Evolutionary conservation across 2,113 vertebrate genomes (phyloP).

Genomic region (Semicossyphus pulcher): DNA sequence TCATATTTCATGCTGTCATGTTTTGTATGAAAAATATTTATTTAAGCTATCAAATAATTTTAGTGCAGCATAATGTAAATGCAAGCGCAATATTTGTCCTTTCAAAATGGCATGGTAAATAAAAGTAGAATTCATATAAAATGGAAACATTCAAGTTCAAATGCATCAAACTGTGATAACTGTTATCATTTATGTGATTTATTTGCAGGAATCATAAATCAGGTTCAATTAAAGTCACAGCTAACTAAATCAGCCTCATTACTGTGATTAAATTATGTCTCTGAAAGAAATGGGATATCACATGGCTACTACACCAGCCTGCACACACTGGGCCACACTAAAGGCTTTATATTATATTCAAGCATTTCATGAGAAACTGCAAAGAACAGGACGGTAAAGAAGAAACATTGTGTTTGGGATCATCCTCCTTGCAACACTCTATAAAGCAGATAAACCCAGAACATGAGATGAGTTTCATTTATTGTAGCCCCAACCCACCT

Average conservation of each 20-base stretch:
- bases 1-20: no score
- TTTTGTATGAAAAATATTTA: no score
- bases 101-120: neutral
- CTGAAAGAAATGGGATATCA: no score
- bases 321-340: neutral
- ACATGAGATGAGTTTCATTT: constrained; percentile 42
- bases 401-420: neutral
- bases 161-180: no score
- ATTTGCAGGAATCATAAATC: no score
- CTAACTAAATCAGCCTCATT: neutral
- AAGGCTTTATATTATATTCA: neutral
- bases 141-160: neutral
- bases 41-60: no score
- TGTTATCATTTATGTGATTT: no score
- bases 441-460: no score
- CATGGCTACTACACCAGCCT: neutral
- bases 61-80: no score
- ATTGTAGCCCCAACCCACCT: constrained; percentile 2
- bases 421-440: neutral
- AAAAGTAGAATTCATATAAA: neutral
- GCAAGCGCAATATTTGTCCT: neutral
- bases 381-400: no score
- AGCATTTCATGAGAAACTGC: no score
- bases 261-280: neutral
- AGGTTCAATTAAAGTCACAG: neutral